Base-by-base conservation (phyloP, 2,113 vertebrate genomes). In the Noctilio leporinus region DNA sequence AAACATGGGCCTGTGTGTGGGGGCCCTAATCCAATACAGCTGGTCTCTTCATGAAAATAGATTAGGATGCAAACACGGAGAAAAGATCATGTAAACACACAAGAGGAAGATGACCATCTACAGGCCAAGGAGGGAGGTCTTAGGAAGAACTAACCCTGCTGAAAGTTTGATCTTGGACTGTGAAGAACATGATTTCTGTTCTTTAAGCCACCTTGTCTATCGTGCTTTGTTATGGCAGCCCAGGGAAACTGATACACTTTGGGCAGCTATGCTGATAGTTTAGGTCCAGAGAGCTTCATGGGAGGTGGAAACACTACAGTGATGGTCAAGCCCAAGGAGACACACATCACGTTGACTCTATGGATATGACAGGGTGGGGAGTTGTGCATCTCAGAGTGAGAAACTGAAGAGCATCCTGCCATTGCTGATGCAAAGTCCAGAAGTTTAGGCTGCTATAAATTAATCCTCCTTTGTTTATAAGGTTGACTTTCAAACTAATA, bases 341-440 rank as follows among this genome's bases (percentile, higher is more conserved):
- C 0, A 2, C 0, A 2, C 10, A 4, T 5, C 24, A 11, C 1
- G 14, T 10, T 3, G 2, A 11, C 43, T 78, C n/a, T 38, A 0
- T 0, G 3, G 38, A 47, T 3, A 0, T 0, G 9, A 80, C 40
- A 24, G 17, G 1, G 8, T 5, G 12, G 33, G 16, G 10, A n/a
- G 10, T 26, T 43, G 4, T 0, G 20, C 6, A 7, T 16, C 14
- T 40, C 10, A 26, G 10, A 5, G 8, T 30, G 26, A 77, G 15
- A 16, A 81, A 11, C 15, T 49, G 47, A 73, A 78, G 33, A 12
- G 72, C 5, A 11, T 22, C 16, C 12, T 19, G 51, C 4, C 3
- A 12, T 67, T 45, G 45, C 10, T 69, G 10, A 33, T 9, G 62
- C 59, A 33, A 64, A 80, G 8, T 49, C 47, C 1, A 22, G 77